Percentiles rank a stretch among this genome's conserved stretches.
These are phyloP conservation scores for Eulemur macaco DNA, from an alignment of 2,113 vertebrate species.

Conservation along the genomic window DNA sequence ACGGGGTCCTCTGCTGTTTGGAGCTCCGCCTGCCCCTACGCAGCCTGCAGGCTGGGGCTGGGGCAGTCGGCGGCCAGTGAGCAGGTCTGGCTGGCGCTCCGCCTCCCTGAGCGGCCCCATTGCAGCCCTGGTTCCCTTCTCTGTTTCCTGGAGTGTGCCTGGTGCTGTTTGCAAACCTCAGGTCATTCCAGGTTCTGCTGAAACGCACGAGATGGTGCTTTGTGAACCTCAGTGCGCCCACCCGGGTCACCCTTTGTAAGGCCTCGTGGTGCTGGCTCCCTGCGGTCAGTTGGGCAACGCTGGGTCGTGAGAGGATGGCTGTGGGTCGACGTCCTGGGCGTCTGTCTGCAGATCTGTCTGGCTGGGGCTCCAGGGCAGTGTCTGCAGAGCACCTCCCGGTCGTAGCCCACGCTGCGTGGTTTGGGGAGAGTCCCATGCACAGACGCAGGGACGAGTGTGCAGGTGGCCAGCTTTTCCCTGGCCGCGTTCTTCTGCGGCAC, in stretches of 20 bases:
- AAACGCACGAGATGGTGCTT: rapidly evolving
- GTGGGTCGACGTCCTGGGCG: background rate
- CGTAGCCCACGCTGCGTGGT: background rate
- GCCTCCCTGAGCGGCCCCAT: background rate
- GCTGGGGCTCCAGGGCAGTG: background rate
- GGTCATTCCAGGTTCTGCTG: rapidly evolving
- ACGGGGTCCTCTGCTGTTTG: background rate
- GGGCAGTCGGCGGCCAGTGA: background rate
- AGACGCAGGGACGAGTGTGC: rapidly evolving
- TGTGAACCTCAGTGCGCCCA: rapidly evolving
- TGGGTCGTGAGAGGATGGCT: background rate
- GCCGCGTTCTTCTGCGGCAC: rapidly evolving
- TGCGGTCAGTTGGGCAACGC: rapidly evolving
- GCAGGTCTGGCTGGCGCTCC: background rate
- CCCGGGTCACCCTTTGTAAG: background rate
- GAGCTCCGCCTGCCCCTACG: rapidly evolving
- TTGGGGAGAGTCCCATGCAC: background rate
- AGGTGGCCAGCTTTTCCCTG: rapidly evolving
- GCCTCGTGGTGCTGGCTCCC: background rate
- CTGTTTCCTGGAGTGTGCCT: background rate
- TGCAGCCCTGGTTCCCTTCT: background rate
- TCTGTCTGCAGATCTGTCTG: background rate
- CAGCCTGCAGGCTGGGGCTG: rapidly evolving
- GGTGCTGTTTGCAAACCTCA: background rate
- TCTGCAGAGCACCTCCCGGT: too few species aligned